phyloP scores from a whole-genome alignment of 2,888 invertebrate species.

The Euphydryas editha region DNA sequence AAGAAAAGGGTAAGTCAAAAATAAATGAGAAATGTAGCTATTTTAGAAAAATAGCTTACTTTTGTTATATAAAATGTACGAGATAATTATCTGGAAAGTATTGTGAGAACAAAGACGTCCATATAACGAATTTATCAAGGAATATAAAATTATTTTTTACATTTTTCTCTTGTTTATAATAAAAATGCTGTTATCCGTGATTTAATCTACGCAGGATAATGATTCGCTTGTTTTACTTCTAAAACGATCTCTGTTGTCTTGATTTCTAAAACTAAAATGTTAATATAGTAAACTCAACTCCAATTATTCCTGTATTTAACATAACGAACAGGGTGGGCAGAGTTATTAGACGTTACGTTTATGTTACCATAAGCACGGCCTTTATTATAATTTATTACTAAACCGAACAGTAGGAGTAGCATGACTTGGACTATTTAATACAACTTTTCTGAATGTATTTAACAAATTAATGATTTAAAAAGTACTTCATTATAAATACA shows the following conservation, averaged over 20 bases:
- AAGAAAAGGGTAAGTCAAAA: conserved; percentile 29
- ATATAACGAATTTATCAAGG: neutral
- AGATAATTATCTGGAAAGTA: neutral
- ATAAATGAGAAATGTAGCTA: neutral
- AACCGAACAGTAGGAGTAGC: conserved; percentile 12
- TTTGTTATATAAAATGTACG: neutral
- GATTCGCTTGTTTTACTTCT: too few species aligned
- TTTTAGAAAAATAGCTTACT: neutral
- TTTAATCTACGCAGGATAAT: too few species aligned
- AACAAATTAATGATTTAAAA: too few species aligned
- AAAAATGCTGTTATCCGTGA: too few species aligned
- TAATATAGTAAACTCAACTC: too few species aligned
- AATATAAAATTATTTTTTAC: neutral
- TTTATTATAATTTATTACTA: conserved; percentile 24
- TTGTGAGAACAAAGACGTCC: neutral
- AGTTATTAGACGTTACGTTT: conserved; percentile 13
- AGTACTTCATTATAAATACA: too few species aligned
- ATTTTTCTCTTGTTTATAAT: too few species aligned
- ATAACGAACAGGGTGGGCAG: conserved; percentile 10
- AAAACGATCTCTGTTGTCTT: too few species aligned
- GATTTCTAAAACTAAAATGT: too few species aligned
- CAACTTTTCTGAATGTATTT: too few species aligned
- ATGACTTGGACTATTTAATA: neutral
- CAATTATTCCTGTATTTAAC: conserved; percentile 14
- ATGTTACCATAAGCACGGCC: conserved; percentile 20